Conservation (phyloP, 2,113 vertebrate species). For the Oncorhynchus keta region DNA sequence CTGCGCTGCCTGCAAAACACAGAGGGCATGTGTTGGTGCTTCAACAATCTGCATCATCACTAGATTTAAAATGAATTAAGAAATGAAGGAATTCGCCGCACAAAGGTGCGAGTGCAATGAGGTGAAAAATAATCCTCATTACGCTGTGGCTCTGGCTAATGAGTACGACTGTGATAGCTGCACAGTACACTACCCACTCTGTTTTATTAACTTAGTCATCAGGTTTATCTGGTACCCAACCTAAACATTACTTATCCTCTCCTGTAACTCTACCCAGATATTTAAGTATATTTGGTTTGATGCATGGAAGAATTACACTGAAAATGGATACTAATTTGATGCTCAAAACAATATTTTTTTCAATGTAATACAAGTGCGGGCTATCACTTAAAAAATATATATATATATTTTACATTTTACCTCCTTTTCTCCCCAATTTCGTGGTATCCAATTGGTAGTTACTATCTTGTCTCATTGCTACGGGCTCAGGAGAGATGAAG, state of each 20-base stretch:
- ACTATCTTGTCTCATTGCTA: no score
- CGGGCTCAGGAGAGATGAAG: no score
- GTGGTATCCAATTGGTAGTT: no score
- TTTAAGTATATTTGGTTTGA: not conserved
- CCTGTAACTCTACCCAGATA: not conserved
- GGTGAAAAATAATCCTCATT: conserved; percentile 50
- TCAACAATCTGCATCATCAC: conserved; percentile 39
- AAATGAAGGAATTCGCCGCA: conserved; percentile 33
- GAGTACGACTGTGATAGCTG: conserved; percentile 42
- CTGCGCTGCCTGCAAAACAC: conserved; percentile 14
- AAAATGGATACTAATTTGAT: no score
- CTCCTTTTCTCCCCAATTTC: no score
- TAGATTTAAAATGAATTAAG: conserved; percentile 39
- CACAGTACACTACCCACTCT: conserved; percentile 33
- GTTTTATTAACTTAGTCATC: conserved; percentile 30
- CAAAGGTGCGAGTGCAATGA: conserved; percentile 47
- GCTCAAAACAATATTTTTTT: not conserved
- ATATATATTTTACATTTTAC: no score
- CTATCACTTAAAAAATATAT: no score
- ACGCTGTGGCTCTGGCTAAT: conserved; percentile 50
- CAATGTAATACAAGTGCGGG: not conserved
- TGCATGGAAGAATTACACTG: not conserved
- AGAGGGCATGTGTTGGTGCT: conserved; percentile 12
- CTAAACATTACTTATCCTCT: not conserved
- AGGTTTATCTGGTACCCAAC: not conserved